Conservation (phyloP, 2,888 invertebrate genomes). For the Celastrina argiolus region DNA sequence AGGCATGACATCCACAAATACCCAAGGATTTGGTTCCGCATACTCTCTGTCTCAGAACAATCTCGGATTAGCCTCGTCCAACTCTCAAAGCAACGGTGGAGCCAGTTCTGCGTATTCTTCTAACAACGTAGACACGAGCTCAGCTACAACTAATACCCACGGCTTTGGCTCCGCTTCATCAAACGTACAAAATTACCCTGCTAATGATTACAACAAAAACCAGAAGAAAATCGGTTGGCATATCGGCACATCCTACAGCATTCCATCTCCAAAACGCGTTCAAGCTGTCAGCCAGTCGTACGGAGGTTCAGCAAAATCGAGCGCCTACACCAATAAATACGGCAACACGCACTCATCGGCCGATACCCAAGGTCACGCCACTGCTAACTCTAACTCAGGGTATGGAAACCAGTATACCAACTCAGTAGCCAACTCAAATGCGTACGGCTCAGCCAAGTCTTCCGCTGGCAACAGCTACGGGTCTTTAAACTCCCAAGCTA, state of each 20-base stretch:
- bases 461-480: constrained; percentile 39
- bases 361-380: constrained; percentile 34
- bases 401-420: constrained; percentile 27
- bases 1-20: not conserved
- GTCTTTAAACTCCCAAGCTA: constrained; percentile 19
- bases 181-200: constrained; percentile 45
- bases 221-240: constrained; percentile 56
- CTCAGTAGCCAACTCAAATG: constrained; percentile 36
- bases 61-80: not conserved
- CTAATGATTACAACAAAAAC: constrained; percentile 40
- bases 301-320: constrained; percentile 38
- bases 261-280: constrained; percentile 43
- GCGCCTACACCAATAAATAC: constrained; percentile 38
- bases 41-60: constrained; percentile 14
- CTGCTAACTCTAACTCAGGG: constrained; percentile 30
- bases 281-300: constrained; percentile 38
- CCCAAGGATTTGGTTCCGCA: constrained; percentile 22
- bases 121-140: not conserved
- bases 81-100: constrained; percentile 21
- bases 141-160: constrained; percentile 44
- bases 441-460: constrained; percentile 41
- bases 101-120: constrained; percentile 39
- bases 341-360: constrained; percentile 32
- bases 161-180: constrained; percentile 51
- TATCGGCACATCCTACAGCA: constrained; percentile 57